Conservation (phyloP, 2,888 invertebrate genomes). For the Sceliomorpha sp. region DNA sequence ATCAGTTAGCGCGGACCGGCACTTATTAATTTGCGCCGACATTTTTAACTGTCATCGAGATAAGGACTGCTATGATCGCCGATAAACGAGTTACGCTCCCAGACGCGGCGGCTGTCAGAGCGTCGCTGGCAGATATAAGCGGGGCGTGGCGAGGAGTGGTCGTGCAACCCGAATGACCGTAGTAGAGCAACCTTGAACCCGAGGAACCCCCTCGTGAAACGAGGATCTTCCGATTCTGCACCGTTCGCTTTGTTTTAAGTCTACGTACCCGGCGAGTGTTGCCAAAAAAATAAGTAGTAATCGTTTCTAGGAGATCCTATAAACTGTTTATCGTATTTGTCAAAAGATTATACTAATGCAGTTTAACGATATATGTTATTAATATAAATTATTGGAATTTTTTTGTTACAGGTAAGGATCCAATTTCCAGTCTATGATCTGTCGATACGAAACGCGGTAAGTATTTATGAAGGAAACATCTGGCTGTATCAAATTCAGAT, state of each 20-base stretch:
- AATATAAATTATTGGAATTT: not conserved
- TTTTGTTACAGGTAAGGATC: slow-evolving; percentile 6
- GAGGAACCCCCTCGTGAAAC: slow-evolving; percentile 16
- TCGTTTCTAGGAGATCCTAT: too few relatives aligned
- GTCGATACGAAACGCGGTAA: too few relatives aligned
- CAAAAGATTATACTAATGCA: too few relatives aligned
- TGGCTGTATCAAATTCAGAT: slow-evolving; percentile 62
- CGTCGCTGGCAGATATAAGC: slow-evolving; percentile 51
- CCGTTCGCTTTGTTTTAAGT: slow-evolving; percentile 6
- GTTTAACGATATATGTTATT: too few relatives aligned
- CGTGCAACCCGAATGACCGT: slow-evolving; percentile 56
- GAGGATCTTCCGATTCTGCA: slow-evolving; percentile 7
- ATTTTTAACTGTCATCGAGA: slow-evolving; percentile 58
- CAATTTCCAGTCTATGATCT: too few relatives aligned
- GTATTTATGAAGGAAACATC: not conserved
- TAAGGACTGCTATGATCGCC: slow-evolving; percentile 54
- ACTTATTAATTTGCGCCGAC: slow-evolving; percentile 60
- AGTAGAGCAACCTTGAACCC: slow-evolving; percentile 59
- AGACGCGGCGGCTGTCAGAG: slow-evolving; percentile 50
- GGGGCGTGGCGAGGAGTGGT: slow-evolving; percentile 63
- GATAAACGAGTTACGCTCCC: slow-evolving; percentile 61
- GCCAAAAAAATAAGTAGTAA: too few relatives aligned
- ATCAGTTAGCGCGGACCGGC: slow-evolving; percentile 41
- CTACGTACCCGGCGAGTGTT: too few relatives aligned
- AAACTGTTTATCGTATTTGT: too few relatives aligned